phyloP scores from a whole-genome alignment of 2,113 vertebrate species.

The Nymphicus hollandicus region DNA sequence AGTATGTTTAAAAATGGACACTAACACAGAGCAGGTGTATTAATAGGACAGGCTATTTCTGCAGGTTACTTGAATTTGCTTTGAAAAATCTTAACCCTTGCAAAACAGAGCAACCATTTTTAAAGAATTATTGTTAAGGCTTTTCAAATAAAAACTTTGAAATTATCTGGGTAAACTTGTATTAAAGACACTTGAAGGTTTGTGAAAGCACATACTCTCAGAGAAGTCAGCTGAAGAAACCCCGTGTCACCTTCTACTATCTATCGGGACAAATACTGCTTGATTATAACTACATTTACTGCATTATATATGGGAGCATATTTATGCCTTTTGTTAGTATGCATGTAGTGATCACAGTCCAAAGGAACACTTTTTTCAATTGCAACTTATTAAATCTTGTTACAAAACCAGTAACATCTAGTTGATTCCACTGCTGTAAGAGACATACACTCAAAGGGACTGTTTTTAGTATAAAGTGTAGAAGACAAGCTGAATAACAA shows the following conservation, averaged over 20 bases:
- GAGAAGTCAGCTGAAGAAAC: constrained; percentile 23
- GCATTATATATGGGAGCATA: neutral
- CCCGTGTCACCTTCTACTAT: neutral
- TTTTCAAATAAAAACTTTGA: constrained; percentile 31
- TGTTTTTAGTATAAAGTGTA: neutral
- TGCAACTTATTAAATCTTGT: neutral
- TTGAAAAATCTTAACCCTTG: neutral
- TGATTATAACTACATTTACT: neutral
- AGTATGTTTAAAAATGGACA: neutral
- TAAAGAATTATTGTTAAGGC: constrained; percentile 67
- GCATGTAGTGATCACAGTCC: neutral
- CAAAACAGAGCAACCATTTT: neutral
- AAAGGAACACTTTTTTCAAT: constrained; percentile 20
- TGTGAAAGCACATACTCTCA: constrained; percentile 50
- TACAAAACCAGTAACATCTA: neutral
- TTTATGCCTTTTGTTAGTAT: constrained; percentile 2
- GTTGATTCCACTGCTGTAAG: neutral
- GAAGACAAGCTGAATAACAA: constrained; percentile 12
- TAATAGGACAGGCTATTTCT: neutral
- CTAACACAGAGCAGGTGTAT: neutral
- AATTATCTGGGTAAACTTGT: constrained; percentile 12
- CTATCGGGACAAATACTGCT: constrained; percentile 29
- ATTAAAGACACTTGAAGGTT: constrained; percentile 69
- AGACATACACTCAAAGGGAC: neutral
- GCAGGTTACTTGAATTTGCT: constrained; percentile 12